Base-by-base conservation (phyloP, 2,113 vertebrate genomes). In the Bubo bubo region DNA sequence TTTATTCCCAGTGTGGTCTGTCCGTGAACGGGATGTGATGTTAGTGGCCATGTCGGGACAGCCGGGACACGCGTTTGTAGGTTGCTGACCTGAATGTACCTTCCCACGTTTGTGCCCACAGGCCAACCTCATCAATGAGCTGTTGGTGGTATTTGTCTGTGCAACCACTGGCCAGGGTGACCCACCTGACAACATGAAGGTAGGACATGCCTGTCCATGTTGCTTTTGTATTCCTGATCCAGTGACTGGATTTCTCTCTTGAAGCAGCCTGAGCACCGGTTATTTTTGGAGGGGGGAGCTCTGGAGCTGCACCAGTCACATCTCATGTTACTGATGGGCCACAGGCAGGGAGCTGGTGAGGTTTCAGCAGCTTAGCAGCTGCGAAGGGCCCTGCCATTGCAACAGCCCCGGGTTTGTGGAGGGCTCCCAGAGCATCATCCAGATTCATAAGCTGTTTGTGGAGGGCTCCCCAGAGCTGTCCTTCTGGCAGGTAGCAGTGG, bases 141-240 rank as follows among this genome's bases (percentile, higher is more conserved):
- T 97, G 14, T 84, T 99, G 95, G 99, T 99, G 77, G 95, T 99
- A 8, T 99, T 99, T 97, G 98, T 99, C 59, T 99, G 99, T 77
- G 97, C 99, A 47, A 99, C 99, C 77, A 98, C 99, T 0, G 99
- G 99, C 45, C 99, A 99, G 94, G 99, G 99, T 71, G 99, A 99
- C 76, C 99, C 99, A 9, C 99, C 99, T 3, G 99, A 99, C 98
- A 99, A 99, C 88, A 99, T 99, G 99, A 99, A 99, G 99, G 99
- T 99, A 98, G 72, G 97, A 35, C 1, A 0, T 4, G 14, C 56
- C 70, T 27, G 15, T 27, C 71, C 30, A 1, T 4, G 7, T 14
- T 70, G 35, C 37, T 74, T 37, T 85, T 12, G 2, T 45, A 4
- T 30, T 63, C 19, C 60, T 35, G n/a, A 19, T 45, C 39, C 30